Conservation (phyloP, 30 jellyfish, hydroid and myxozoan species). For the Haliclystus octoradiatus region DNA sequence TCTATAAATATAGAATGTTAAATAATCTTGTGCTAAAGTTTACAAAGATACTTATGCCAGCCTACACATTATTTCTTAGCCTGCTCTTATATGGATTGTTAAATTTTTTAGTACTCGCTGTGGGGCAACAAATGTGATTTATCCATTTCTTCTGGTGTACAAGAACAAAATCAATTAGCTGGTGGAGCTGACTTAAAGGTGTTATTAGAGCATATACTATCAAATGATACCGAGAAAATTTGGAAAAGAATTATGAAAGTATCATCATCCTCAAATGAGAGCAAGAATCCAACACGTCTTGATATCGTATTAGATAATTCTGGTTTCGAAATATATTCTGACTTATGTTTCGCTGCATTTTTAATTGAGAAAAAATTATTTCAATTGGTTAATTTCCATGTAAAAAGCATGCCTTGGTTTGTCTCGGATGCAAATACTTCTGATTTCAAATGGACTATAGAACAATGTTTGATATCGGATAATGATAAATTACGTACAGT, state of each 20-base stretch:
- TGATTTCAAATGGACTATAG: slow-evolving; percentile 80
- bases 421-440: slow-evolving; percentile 69
- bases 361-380: slow-evolving; percentile 57
- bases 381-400: slow-evolving; percentile 65
- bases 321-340: slow-evolving; percentile 87
- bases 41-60: too few species aligned
- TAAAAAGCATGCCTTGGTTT: slow-evolving; percentile 95
- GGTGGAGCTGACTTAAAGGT: slow-evolving; percentile 61
- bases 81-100: background rate
- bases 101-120: slow-evolving; percentile 49
- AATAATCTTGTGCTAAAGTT: too few species aligned
- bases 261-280: slow-evolving; percentile 49
- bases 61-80: too few species aligned
- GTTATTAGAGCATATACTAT: slow-evolving; percentile 61
- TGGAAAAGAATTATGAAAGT: slow-evolving; percentile 50
- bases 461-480: slow-evolving; percentile 58
- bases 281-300: slow-evolving; percentile 47
- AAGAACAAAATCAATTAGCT: slow-evolving; percentile 64
- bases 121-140: slow-evolving; percentile 99
- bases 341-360: slow-evolving; percentile 87
- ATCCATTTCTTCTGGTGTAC: slow-evolving; percentile 81
- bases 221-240: slow-evolving; percentile 70
- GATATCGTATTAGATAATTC: slow-evolving; percentile 86
- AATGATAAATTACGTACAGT: slow-evolving; percentile 36
- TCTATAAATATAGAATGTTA: too few species aligned